Conservation (phyloP, 2,888 invertebrate genomes). For the Augochlorella aurata region DNA sequence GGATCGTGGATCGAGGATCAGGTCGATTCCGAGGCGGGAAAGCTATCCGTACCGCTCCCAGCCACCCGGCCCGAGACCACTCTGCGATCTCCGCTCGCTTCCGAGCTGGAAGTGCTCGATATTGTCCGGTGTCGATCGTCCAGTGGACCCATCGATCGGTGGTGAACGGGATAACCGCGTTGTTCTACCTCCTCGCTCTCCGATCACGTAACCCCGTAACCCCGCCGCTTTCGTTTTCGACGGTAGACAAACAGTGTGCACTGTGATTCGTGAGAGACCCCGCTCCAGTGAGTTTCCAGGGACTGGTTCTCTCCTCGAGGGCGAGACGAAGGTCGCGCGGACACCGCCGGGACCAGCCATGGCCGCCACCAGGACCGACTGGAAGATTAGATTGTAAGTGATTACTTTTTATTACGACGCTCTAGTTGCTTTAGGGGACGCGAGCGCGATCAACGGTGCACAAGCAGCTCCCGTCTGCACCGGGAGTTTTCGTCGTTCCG, state of each 20-base stretch:
- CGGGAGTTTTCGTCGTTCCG: too few relatives aligned
- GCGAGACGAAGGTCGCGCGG: slow-evolving; percentile 38
- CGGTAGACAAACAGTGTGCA: slow-evolving; percentile 54
- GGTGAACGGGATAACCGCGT: slow-evolving; percentile 47
- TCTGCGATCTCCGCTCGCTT: neutral
- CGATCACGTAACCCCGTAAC: slow-evolving; percentile 15
- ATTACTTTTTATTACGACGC: slow-evolving; percentile 51
- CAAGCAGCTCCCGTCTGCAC: neutral
- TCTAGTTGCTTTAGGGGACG: slow-evolving; percentile 50
- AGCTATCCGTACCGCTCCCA: too few relatives aligned
- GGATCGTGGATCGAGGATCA: neutral
- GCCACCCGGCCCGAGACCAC: too few relatives aligned
- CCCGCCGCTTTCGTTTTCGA: slow-evolving; percentile 62
- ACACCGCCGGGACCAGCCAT: slow-evolving; percentile 47
- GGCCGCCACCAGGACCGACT: slow-evolving; percentile 59
- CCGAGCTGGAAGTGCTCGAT: neutral
- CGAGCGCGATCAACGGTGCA: slow-evolving; percentile 36
- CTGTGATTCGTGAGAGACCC: slow-evolving; percentile 65
- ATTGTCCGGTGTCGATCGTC: neutral
- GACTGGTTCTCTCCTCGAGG: slow-evolving; percentile 39
- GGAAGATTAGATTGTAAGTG: slow-evolving; percentile 68
- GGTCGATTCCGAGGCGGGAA: neutral
- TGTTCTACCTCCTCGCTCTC: too few relatives aligned
- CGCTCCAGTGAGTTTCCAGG: slow-evolving; percentile 52
- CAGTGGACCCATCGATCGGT: slow-evolving; percentile 48